A percentile compares a stretch with the other conserved stretches of the same genome.
Evolutionary conservation across 1,140 invertebrate genomes (phyloP).

Genomic region (Melipona quadrifasciata): DNA sequence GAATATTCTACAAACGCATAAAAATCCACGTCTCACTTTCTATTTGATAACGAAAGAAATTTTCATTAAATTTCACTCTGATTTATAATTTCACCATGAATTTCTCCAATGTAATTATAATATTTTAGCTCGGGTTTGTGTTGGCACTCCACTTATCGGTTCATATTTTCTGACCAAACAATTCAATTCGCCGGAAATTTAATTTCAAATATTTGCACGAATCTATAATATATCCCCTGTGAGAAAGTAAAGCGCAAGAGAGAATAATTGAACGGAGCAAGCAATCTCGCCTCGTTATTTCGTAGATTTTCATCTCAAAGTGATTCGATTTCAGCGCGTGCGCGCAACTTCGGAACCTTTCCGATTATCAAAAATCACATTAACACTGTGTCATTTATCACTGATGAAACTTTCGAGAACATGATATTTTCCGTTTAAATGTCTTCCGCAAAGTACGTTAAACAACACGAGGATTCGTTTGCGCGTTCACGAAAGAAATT

Average conservation of each 20-base stretch:
- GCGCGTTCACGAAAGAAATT: too few relatives aligned
- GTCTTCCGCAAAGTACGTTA: background rate
- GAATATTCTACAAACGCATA: too few relatives aligned
- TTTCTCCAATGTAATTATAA: background rate
- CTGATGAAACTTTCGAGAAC: background rate
- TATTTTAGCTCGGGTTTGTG: too few relatives aligned
- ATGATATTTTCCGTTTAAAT: background rate
- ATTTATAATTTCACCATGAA: background rate
- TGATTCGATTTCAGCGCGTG: background rate
- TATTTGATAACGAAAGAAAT: background rate
- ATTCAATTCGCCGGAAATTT: slow-evolving; percentile 7
- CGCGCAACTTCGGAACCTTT: background rate
- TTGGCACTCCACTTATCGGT: background rate
- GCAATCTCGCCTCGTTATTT: slow-evolving; percentile 2
- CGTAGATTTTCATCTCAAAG: slow-evolving; percentile 11
- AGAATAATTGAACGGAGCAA: slow-evolving; percentile 1
- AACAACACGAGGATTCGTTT: background rate
- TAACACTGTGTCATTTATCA: background rate
- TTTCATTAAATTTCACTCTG: background rate
- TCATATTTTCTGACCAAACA: slow-evolving; percentile 7
- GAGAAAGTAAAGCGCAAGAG: background rate
- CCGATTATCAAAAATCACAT: background rate
- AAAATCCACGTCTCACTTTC: too few relatives aligned
- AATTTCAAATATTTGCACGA: slow-evolving; percentile 28
- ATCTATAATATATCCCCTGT: slow-evolving; percentile 1